Base-by-base conservation (phyloP, 2,113 vertebrate species). In the Scatophagus argus region DNA sequence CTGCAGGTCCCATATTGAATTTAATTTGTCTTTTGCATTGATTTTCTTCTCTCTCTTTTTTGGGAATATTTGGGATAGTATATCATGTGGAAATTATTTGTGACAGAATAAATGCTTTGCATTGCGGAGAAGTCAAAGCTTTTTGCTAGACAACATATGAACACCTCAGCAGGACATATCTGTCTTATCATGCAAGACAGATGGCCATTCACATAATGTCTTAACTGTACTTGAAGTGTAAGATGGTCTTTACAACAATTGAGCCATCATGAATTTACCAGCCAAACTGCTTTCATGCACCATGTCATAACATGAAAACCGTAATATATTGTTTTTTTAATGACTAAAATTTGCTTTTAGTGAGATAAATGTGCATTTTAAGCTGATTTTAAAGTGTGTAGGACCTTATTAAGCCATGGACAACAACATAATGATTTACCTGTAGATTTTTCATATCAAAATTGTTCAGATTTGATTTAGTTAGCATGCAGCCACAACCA, bases 401-500 rank as follows among this genome's bases (percentile, higher is more conserved):
- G 13, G 25, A 62, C 25, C 13, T 31, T 41, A 4, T 55, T n/a
- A 43, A 43, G 6, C 4, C 6, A 25, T 11, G 13, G 27, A 61
- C 41, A 58, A 25, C 5, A 6, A 5, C 49, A 47, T 19, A 16
- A 32, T 29, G 36, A 13, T 9, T 9, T 38, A 2, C 5, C 36
- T 38, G n/a, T n/a, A n/a, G n/a, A n/a, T 3, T 9, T 23, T 68
- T 17, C 2, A 32, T 10, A 21, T 44, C 6, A 39, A 39, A 34
- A 29, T 25, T 65, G 25, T 1, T 8, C 29, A 65, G 3, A 32
- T 55, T 71, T 73, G 1, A 43, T 74, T 69, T 12, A 25, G 19
- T 51, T 77, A 79, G 77, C 84, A 87, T 90, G 87, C 86, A 82
- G 62, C 67, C 82, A 51, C 63, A 52, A 77, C 75, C 90, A 88